These are phyloP conservation scores for Acrocera orbiculus DNA, from an alignment of 2,888 invertebrate species.

Conservation along the genomic window DNA sequence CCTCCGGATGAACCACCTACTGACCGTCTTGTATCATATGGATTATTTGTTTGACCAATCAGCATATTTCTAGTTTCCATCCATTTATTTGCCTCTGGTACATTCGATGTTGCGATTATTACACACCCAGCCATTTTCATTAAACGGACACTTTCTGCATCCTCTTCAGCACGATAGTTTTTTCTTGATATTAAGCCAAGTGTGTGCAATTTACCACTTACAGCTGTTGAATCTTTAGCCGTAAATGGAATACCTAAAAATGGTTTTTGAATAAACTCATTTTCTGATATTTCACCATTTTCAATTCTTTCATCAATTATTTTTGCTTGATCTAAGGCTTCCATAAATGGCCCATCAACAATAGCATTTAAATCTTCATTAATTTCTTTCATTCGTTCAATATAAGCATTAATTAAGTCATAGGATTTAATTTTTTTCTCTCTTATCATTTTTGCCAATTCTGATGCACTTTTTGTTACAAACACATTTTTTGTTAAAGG, in stretches of 20 bases:
- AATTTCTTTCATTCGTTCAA: conserved; percentile 51
- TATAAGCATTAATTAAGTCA: conserved; percentile 52
- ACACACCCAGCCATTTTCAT: conserved; percentile 71
- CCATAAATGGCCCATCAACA: conserved; percentile 60
- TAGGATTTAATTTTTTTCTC: conserved; percentile 44
- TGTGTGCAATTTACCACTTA: conserved; percentile 52
- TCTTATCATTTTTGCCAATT: conserved; percentile 48
- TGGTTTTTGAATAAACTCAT: conserved; percentile 50
- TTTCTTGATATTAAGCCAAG: conserved; percentile 47
- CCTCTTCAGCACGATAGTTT: conserved; percentile 43
- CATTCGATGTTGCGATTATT: conserved; percentile 74
- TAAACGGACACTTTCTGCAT: conserved; percentile 59
- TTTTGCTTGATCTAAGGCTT: conserved; percentile 60
- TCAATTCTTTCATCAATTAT: conserved; percentile 51
- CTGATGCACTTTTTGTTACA: conserved; percentile 44
- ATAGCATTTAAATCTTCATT: conserved; percentile 67
- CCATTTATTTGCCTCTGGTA: conserved; percentile 90
- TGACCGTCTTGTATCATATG: conserved; percentile 69
- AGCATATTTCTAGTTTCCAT: conserved; percentile 71
- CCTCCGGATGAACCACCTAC: conserved; percentile 90
- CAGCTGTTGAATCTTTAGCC: conserved; percentile 73
- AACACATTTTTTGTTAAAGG: conserved; percentile 16
- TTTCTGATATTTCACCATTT: conserved; percentile 37
- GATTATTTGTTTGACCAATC: conserved; percentile 79
- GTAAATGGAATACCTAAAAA: conserved; percentile 85